Base-by-base conservation (phyloP, 2,113 vertebrate genomes). In the Clarias macrocephalus region DNA sequence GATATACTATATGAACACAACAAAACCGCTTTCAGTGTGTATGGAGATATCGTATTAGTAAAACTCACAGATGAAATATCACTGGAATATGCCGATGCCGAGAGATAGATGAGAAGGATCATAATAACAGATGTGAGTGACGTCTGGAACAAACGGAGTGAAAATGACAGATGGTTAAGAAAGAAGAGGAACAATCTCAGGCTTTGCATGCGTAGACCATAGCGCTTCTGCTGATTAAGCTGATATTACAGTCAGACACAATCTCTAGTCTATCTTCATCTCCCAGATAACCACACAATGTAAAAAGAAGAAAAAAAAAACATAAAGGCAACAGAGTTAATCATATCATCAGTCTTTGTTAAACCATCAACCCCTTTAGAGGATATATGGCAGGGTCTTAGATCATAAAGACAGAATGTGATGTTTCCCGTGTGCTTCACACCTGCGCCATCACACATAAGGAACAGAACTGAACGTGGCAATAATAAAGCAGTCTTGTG, bases 61-160 rank as follows among this genome's bases (percentile, higher is more conserved):
- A 80, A 80, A 60, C 77, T 80, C 77, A 60, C 28, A 30, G 33
- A 81, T 23, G 12, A 81, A 62, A 42, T 62, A 81, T 81, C 79
- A 62, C 79, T 62, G 57, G 30, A 81, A 81, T 62, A 81, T 37
- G 79, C 79, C 62, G 57, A 81, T 81, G 62, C 8, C 42, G 73
- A 83, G n/a, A 82, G 59, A 86, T n/a, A 57, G 57, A 85, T 11
- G 77, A 62, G 57, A 37, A 10, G 25, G 57, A 81, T 72, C 21
- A 68, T 75, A 80, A 87, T 60, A 89, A 80, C 88, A 89, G 88
- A 88, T 89, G 66, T 84, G 70, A 85, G 66, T 82, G 79, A 73
- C 77, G 82, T 89, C 72, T 83, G 82, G 88, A 89, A 87, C 88
- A 89, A 86, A 90, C 66, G 56, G 52, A 85, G 82, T 76, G 84